Percentiles rank a stretch among this genome's conserved stretches.
Evolutionary conservation across 2,113 vertebrate species (phyloP).

Genomic region (Zingel zingel): DNA sequence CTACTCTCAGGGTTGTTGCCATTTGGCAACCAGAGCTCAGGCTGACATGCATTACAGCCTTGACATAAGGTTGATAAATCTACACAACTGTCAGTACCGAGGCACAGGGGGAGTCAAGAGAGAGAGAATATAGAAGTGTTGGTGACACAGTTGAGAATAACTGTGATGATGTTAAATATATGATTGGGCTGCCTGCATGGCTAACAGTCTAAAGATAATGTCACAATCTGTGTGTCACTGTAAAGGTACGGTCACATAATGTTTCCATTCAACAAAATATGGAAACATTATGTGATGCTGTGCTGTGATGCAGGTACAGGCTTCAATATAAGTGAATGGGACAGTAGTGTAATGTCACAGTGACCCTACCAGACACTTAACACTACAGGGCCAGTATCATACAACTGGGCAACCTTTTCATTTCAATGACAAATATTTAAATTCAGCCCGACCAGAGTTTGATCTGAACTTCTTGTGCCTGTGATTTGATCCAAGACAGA

Average conservation of each 20-base stretch:
- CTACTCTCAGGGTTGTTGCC: constrained; percentile 67
- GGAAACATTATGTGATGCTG: too few species aligned
- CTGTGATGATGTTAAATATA: constrained; percentile 30
- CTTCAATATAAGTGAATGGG: neutral
- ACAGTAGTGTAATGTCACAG: neutral
- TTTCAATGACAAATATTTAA: neutral
- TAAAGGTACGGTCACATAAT: neutral
- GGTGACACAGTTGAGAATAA: constrained; percentile 21
- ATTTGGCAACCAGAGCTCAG: constrained; percentile 57
- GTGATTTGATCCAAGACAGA: constrained; percentile 6
- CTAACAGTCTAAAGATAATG: constrained; percentile 6
- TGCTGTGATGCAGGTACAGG: neutral
- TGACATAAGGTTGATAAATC: constrained; percentile 61
- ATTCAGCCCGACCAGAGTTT: neutral
- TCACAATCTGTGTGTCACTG: neutral
- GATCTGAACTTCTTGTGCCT: neutral
- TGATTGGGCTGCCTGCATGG: neutral
- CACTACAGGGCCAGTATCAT: neutral
- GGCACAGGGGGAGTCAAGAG: neutral
- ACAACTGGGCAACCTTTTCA: neutral
- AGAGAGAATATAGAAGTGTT: constrained; percentile 23
- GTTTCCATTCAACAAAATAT: neutral
- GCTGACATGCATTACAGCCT: constrained; percentile 56
- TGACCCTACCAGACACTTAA: neutral
- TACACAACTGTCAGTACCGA: constrained; percentile 50